Evolutionary conservation across 2,797 vertebrate species (phyloP).

Genomic region (Gambelia wislizenii): DNA sequence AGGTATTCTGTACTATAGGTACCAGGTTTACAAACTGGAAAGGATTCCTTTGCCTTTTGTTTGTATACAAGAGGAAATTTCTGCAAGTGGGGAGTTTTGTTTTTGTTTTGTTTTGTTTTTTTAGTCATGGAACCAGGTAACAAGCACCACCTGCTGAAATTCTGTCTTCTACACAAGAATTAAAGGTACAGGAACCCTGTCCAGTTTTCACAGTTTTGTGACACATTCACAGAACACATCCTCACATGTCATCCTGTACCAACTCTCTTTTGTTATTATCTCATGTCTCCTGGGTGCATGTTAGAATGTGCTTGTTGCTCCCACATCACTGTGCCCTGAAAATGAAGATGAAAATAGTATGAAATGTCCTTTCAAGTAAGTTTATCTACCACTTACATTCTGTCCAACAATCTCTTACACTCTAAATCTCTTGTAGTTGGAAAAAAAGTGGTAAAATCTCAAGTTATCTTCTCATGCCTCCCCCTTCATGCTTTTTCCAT

Average conservation of each 20-base stretch:
- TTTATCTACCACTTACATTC: not conserved
- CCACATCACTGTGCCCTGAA: not conserved
- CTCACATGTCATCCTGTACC: not conserved
- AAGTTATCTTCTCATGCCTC: not conserved
- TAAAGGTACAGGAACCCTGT: no score
- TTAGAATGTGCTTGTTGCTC: not conserved
- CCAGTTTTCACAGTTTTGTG: no score
- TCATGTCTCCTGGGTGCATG: not conserved
- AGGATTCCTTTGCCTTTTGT: no score
- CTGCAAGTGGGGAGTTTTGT: no score
- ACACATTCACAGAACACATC: not conserved
- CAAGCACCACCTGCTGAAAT: no score
- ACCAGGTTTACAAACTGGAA: no score
- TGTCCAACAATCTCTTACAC: not conserved
- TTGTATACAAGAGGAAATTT: no score
- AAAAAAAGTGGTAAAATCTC: not conserved
- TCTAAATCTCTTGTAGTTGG: not conserved
- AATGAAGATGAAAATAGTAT: not conserved
- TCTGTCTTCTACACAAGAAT: no score
- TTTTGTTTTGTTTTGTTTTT: no score
- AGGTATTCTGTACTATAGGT: not conserved
- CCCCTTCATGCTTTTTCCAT: not conserved
- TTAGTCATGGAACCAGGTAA: no score
- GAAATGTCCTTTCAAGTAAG: not conserved
- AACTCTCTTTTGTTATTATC: not conserved